Evolutionary conservation across 2,888 invertebrate species (phyloP).

Genomic region (Pseudoips prasinana): DNA sequence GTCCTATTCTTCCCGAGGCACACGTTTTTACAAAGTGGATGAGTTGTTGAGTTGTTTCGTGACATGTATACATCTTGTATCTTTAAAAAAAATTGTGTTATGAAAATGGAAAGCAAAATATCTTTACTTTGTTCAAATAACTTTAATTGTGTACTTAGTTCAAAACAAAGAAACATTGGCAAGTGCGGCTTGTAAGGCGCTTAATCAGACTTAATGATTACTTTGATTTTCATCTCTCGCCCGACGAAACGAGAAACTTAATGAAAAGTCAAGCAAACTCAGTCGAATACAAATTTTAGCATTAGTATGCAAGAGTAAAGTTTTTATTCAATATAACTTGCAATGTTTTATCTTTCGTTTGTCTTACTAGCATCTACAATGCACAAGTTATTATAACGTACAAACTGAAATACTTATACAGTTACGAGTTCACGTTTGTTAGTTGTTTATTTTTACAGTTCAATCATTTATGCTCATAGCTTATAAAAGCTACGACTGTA

Average conservation of each 20-base stretch:
- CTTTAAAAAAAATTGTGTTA: background rate
- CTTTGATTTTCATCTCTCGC: slow-evolving; percentile 74
- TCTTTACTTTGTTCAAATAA: no score
- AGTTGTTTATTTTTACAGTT: no score
- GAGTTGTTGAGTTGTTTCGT: slow-evolving; percentile 26
- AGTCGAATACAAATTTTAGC: slow-evolving; percentile 76
- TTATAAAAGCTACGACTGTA: no score
- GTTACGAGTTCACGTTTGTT: slow-evolving; percentile 38
- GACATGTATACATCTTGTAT: no score
- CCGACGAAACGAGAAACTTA: slow-evolving; percentile 69
- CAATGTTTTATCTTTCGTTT: slow-evolving; percentile 71
- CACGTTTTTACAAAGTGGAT: slow-evolving; percentile 33
- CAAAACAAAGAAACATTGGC: slow-evolving; percentile 49
- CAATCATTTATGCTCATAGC: no score
- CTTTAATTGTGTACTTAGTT: slow-evolving; percentile 39
- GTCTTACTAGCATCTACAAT: slow-evolving; percentile 65
- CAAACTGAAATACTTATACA: slow-evolving; percentile 41
- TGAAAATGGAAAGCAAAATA: slow-evolving; percentile 3
- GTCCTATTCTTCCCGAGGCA: slow-evolving; percentile 42
- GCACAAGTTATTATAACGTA: slow-evolving; percentile 56
- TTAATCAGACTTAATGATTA: slow-evolving; percentile 73
- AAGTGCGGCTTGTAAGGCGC: slow-evolving; percentile 56
- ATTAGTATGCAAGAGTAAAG: slow-evolving; percentile 80
- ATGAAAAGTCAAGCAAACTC: slow-evolving; percentile 79
- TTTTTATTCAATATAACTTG: slow-evolving; percentile 79